phyloP scores from a whole-genome alignment of 2,113 vertebrate species.

The Propithecus coquereli region DNA sequence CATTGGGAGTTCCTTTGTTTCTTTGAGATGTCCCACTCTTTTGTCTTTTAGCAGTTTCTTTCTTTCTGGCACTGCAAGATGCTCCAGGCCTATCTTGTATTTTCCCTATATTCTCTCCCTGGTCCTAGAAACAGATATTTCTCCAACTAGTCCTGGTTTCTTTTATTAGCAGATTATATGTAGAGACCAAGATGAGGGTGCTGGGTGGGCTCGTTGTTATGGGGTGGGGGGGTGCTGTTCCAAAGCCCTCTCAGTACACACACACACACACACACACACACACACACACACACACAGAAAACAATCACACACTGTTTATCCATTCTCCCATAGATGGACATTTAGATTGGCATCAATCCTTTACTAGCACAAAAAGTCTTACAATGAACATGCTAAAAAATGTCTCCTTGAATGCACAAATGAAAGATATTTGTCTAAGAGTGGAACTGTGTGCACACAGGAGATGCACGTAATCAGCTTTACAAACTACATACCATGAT shows the following conservation, averaged over 20 bases:
- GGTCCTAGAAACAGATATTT: not conserved
- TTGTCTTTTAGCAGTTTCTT: not conserved
- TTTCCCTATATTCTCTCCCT: not conserved
- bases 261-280: not conserved
- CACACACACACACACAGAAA: not conserved
- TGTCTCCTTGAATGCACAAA: not conserved
- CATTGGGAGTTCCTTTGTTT: not conserved
- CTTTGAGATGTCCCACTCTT: accelerated
- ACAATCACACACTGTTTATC: not conserved
- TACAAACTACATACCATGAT: not conserved
- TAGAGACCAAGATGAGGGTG: not conserved
- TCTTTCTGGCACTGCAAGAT: not conserved
- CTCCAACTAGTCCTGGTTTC: not conserved
- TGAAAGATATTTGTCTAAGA: not conserved
- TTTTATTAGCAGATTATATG: not conserved
- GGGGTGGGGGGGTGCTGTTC: not conserved
- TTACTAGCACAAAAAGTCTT: not conserved
- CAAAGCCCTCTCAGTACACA: not conserved
- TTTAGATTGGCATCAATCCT: not conserved
- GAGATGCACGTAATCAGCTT: not conserved
- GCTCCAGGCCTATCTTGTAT: not conserved
- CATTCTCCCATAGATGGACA: not conserved
- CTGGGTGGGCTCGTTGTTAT: not conserved
- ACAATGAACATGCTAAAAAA: not conserved
- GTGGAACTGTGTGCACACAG: not conserved